Evolutionary conservation across 1,140 invertebrate species (phyloP).

Genomic region (Eurosta solidaginis): DNA sequence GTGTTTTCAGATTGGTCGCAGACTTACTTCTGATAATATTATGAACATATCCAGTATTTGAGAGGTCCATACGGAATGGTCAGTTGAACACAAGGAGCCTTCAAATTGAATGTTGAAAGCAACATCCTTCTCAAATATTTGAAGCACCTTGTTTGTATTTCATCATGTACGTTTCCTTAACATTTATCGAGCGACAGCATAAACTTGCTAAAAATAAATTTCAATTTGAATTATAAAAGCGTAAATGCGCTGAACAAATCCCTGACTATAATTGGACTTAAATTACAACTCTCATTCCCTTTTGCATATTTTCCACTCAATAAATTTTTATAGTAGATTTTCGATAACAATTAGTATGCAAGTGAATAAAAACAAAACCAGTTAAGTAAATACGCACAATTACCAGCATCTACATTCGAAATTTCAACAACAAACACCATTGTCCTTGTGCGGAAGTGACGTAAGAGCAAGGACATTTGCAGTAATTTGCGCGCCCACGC

Average conservation of each 20-base stretch:
- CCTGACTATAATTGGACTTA: constrained; percentile 2
- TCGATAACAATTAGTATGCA: neutral
- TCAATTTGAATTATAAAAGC: constrained; percentile 20
- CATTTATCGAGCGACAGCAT: neutral
- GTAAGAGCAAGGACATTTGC: constrained; percentile 22
- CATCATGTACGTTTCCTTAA: neutral
- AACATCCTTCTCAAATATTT: no score
- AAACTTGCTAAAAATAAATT: neutral
- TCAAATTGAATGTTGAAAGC: no score
- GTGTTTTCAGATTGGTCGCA: no score
- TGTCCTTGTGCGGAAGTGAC: neutral
- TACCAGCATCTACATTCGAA: neutral
- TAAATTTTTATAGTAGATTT: constrained; percentile 18
- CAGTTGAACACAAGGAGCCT: no score
- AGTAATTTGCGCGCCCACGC: constrained; percentile 8
- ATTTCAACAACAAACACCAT: neutral
- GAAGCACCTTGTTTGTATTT: no score
- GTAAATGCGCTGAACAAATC: constrained; percentile 3
- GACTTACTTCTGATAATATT: no score
- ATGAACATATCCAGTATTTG: no score
- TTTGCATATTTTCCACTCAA: constrained; percentile 14
- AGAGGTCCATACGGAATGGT: no score
- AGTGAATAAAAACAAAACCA: neutral
- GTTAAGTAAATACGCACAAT: neutral
- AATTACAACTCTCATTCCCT: neutral